Evolutionary conservation across 1,140 invertebrate genomes (phyloP).

Genomic region (Arctopsyche grandis): DNA sequence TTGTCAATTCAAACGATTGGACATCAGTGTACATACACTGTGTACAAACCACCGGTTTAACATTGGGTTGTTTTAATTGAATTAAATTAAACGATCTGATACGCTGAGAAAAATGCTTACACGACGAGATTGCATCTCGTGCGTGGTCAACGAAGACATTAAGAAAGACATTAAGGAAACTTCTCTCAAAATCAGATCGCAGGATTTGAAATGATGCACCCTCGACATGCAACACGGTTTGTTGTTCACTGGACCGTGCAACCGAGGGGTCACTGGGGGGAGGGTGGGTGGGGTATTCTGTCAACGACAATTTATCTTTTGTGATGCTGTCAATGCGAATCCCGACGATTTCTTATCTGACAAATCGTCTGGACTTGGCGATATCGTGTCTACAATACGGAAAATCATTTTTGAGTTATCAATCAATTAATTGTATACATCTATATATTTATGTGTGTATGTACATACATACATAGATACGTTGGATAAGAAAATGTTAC

Average conservation of each 20-base stretch:
- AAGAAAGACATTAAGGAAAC: slow-evolving; percentile 34
- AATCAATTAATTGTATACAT: too few relatives aligned
- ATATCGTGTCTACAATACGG: too few relatives aligned
- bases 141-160: slow-evolving; percentile 1
- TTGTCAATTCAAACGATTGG: too few relatives aligned
- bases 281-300: slow-evolving; percentile 8
- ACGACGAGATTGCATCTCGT: too few relatives aligned
- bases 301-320: slow-evolving; percentile 25
- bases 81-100: too few relatives aligned
- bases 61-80: too few relatives aligned
- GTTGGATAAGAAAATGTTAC: too few relatives aligned
- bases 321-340: background rate
- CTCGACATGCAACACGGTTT: slow-evolving; percentile 26
- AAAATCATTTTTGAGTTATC: too few relatives aligned
- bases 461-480: too few relatives aligned
- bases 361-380: background rate
- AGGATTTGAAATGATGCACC: slow-evolving; percentile 22
- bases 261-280: background rate
- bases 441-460: too few relatives aligned
- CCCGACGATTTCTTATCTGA: slow-evolving; percentile 15
- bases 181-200: slow-evolving; percentile 24
- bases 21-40: background rate
- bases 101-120: too few relatives aligned
- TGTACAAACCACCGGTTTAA: too few relatives aligned
- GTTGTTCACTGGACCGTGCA: slow-evolving; percentile 23